A percentile compares a stretch with the other conserved stretches of the same genome.
These are phyloP conservation scores for human (Homo sapiens) DNA, from an alignment of 2,113 vertebrate genomes.

Conservation along the genomic window DNA sequence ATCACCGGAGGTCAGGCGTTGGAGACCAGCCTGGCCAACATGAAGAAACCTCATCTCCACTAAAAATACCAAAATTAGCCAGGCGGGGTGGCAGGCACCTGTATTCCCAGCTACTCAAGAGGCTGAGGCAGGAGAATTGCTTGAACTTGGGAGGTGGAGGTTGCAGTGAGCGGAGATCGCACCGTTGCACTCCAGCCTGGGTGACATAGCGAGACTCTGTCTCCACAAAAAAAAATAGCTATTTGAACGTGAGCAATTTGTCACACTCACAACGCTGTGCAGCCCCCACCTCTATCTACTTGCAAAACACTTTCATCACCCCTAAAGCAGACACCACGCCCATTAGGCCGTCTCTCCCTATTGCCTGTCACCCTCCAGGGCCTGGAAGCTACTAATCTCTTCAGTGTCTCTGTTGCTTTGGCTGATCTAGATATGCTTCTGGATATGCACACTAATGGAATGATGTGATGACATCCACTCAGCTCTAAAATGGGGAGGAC, in stretches of 20 bases:
- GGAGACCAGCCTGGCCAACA: too few species aligned
- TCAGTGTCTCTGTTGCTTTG: neutral
- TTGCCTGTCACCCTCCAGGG: neutral
- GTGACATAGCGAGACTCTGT: too few species aligned
- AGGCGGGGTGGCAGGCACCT: too few species aligned
- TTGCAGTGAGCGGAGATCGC: too few species aligned
- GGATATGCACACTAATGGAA: neutral
- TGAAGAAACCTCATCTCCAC: too few species aligned
- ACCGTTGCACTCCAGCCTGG: too few species aligned
- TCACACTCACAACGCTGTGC: neutral
- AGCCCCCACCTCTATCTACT: neutral
- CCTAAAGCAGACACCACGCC: neutral
- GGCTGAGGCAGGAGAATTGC: too few species aligned
- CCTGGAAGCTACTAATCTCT: neutral
- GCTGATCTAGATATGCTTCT: too few species aligned
- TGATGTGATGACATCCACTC: neutral
- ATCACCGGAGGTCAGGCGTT: too few species aligned
- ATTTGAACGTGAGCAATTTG: neutral
- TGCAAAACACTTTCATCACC: neutral
- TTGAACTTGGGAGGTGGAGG: too few species aligned
- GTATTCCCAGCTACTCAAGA: too few species aligned
- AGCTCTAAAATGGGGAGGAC: neutral
- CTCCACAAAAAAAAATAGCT: neutral
- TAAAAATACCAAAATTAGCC: too few species aligned
- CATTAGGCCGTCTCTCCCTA: neutral